phyloP scores from a whole-genome alignment of 2,888 invertebrate species.

The Prenolepis imparis region DNA sequence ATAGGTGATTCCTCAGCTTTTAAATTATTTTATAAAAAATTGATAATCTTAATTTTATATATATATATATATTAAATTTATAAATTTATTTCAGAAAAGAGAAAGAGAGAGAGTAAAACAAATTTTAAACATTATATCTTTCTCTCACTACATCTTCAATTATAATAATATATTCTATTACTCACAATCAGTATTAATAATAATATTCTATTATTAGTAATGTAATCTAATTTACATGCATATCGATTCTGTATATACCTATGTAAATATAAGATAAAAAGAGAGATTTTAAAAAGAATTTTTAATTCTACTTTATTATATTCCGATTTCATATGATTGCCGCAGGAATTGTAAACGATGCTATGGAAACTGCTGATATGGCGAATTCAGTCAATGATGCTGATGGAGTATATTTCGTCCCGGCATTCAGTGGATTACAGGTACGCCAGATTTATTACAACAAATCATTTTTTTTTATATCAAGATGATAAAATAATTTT shows the following conservation, averaged over 20 bases:
- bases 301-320: neutral
- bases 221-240: neutral
- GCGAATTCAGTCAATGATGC: slow-evolving; percentile 90
- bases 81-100: neutral
- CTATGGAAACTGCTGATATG: slow-evolving; percentile 90
- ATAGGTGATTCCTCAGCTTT: slow-evolving; percentile 87
- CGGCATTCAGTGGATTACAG: slow-evolving; percentile 95
- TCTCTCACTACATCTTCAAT: neutral
- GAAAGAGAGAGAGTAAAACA: too few species aligned
- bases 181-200: too few species aligned
- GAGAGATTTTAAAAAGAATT: neutral
- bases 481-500: neutral
- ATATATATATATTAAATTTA: neutral
- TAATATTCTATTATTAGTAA: neutral
- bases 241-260: neutral
- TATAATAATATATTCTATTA: neutral
- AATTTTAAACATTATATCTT: too few species aligned
- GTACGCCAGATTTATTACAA: slow-evolving; percentile 86
- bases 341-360: slow-evolving; percentile 89
- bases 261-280: neutral
- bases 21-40: neutral
- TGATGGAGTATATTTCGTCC: slow-evolving; percentile 94
- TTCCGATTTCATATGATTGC: neutral
- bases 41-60: neutral
- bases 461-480: neutral